These are phyloP conservation scores for Atherinomorus stipes DNA, from an alignment of 2,113 vertebrate genomes.

Conservation along the genomic window DNA sequence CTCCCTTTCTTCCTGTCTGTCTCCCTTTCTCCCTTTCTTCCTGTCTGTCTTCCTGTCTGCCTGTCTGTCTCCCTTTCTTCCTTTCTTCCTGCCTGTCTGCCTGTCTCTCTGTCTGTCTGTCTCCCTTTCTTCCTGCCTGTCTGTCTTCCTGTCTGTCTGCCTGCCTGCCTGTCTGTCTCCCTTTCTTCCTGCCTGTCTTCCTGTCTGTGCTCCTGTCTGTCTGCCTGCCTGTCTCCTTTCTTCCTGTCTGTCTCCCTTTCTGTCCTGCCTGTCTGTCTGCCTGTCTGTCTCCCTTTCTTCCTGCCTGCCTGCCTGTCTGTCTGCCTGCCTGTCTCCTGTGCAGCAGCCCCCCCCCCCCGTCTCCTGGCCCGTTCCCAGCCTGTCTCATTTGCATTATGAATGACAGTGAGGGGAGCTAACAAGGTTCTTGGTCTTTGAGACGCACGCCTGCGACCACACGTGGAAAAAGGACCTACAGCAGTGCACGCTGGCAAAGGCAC, in stretches of 20 bases:
- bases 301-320: constrained; percentile 40
- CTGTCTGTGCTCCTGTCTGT: too few species aligned
- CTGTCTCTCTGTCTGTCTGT: constrained; percentile 28
- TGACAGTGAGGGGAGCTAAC: constrained; percentile 91
- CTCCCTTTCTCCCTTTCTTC: too few species aligned
- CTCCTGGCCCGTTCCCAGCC: constrained; percentile 88
- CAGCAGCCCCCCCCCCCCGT: constrained; percentile 78
- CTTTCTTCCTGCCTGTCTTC: constrained; percentile 30
- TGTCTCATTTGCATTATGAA: constrained; percentile 92
- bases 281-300: not conserved
- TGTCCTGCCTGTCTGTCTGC: constrained; percentile 37
- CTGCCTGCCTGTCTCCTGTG: constrained; percentile 72
- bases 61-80: not conserved
- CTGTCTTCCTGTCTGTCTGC: constrained; percentile 74
- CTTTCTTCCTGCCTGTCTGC: too few species aligned
- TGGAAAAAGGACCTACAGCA: constrained; percentile 95
- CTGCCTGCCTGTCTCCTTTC: constrained; percentile 56
- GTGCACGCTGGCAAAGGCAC: constrained; percentile 87
- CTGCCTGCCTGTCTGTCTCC: constrained; percentile 6
- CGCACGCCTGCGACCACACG: constrained; percentile 89
- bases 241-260: too few species aligned
- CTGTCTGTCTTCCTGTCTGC: too few species aligned
- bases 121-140: constrained; percentile 23
- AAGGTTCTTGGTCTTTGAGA: constrained; percentile 93
- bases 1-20: constrained; percentile 23